Evolutionary conservation across 2,797 vertebrate genomes (phyloP).

Genomic region (Onychomys arenicola): DNA sequence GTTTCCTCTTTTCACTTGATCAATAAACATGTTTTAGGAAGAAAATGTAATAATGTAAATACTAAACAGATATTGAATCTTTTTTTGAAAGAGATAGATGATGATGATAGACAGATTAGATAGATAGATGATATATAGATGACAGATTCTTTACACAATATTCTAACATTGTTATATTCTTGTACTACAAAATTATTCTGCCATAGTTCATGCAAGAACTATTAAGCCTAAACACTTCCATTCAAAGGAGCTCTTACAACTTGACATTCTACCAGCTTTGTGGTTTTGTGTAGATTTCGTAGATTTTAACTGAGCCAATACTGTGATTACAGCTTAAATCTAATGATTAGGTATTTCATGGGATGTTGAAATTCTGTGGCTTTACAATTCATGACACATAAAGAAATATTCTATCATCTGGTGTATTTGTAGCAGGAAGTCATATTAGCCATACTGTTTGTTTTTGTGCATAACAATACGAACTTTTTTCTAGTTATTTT

Average conservation of each 20-base stretch:
- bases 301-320: constrained; percentile 56
- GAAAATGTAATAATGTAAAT: background rate
- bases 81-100: background rate
- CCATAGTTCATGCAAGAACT: background rate
- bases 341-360: constrained; percentile 66
- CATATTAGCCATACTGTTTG: constrained; percentile 84
- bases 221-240: background rate
- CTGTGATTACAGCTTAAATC: constrained; percentile 66
- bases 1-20: background rate
- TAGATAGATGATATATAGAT: background rate
- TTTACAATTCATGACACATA: constrained; percentile 78
- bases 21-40: constrained; percentile 29
- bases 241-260: background rate
- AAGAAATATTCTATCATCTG: constrained; percentile 82
- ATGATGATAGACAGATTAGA: background rate
- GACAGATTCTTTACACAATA: background rate
- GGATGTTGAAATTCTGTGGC: constrained; percentile 67
- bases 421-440: constrained; percentile 80
- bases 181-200: background rate
- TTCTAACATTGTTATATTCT: background rate
- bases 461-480: constrained; percentile 81
- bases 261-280: background rate
- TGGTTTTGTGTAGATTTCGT: background rate
- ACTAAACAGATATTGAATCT: constrained; percentile 22
- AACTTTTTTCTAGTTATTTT: constrained; percentile 82